Evolutionary conservation across 2,888 invertebrate species (phyloP).

Genomic region (Drosophila trichaetosa): DNA sequence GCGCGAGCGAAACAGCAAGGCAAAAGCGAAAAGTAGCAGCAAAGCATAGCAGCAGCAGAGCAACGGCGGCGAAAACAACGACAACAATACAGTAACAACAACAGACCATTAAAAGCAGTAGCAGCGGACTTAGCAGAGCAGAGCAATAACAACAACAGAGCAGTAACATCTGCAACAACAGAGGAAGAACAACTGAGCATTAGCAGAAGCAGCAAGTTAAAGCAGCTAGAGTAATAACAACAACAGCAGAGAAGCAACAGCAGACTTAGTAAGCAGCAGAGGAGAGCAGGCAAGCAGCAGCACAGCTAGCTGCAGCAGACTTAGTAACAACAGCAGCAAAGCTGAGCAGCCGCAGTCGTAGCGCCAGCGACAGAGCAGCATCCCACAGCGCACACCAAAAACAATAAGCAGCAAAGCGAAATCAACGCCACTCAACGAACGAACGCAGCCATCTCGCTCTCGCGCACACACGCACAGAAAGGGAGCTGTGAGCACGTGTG

Average conservation of each 20-base stretch:
- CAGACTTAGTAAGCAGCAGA: not conserved
- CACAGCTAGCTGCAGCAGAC: not conserved
- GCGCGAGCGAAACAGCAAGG: constrained; percentile 62
- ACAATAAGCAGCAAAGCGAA: constrained; percentile 57
- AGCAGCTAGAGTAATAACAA: not conserved
- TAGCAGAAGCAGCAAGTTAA: not conserved
- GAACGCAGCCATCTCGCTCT: constrained; percentile 60
- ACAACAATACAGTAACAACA: constrained; percentile 1
- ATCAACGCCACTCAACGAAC: constrained; percentile 67
- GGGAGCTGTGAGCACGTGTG: not conserved
- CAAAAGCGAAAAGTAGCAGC: not conserved
- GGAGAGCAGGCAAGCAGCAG: not conserved
- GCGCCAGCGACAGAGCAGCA: constrained; percentile 25
- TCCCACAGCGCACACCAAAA: constrained; percentile 45
- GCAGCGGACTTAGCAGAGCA: constrained; percentile 2
- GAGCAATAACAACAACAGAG: constrained; percentile 8
- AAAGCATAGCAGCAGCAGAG: not conserved
- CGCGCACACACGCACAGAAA: constrained; percentile 30
- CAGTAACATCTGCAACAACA: constrained; percentile 6
- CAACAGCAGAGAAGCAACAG: not conserved
- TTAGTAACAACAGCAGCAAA: not conserved
- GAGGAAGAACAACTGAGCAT: not conserved
- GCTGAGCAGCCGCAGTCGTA: constrained; percentile 7
- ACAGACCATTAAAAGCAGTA: not conserved
- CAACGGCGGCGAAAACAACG: constrained; percentile 6